Conservation (phyloP, 1,140 invertebrate genomes). For the Pseudomyrmex concolor region DNA sequence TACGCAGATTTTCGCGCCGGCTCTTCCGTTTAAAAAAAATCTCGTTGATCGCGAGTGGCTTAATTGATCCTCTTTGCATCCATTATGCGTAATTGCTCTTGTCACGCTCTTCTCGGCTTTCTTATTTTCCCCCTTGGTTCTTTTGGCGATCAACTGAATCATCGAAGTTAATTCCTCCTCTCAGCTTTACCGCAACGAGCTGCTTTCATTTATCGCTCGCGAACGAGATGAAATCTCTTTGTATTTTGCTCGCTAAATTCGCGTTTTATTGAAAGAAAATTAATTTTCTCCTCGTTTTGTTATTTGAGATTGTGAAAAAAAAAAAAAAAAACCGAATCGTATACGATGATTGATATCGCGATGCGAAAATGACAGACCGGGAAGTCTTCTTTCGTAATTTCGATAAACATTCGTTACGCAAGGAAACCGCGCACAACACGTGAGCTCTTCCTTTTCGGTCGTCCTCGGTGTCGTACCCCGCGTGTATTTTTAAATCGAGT, state of each 20-base stretch:
- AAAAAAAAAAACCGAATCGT: no score
- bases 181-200: not conserved
- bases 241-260: no score
- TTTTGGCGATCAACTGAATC: slow-evolving; percentile 28
- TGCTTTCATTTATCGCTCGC: no score
- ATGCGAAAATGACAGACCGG: slow-evolving; percentile 1
- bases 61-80: slow-evolving; percentile 52
- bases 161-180: slow-evolving; percentile 23
- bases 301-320: no score
- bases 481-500: not conserved
- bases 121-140: not conserved
- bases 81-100: slow-evolving; percentile 42
- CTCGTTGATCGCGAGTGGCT: not conserved
- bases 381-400: not conserved
- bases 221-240: no score
- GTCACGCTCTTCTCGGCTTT: slow-evolving; percentile 14
- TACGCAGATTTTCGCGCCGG: not conserved
- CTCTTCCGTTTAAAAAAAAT: slow-evolving; percentile 29
- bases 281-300: no score
- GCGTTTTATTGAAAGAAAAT: no score
- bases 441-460: not conserved
- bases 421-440: not conserved
- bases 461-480: no score
- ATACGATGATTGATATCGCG: not conserved
- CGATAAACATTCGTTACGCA: not conserved